A percentile compares a stretch with the other conserved stretches of the same genome.
Evolutionary conservation across 1,140 invertebrate species (phyloP).

Genomic region (Micrasema longulum): DNA sequence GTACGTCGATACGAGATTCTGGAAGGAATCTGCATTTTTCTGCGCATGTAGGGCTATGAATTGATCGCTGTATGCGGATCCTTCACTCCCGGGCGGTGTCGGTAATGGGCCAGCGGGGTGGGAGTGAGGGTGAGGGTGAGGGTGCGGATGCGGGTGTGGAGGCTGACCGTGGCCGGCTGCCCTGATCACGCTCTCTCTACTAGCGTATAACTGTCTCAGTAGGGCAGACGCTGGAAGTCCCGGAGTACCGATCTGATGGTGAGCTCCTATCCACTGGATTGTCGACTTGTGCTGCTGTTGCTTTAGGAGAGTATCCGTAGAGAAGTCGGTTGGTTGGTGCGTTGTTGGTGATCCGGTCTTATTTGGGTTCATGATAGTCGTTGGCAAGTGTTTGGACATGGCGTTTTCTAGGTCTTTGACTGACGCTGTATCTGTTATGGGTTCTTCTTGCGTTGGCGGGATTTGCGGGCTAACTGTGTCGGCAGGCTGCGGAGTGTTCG

Average conservation of each 20-base stretch:
- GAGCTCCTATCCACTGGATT: conserved; percentile 93
- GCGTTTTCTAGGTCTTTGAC: conserved; percentile 94
- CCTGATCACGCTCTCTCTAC: conserved; percentile 93
- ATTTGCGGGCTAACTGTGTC: conserved; percentile 60
- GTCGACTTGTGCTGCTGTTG: conserved; percentile 87
- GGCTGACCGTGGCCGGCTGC: conserved; percentile 69
- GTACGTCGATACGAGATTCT: conserved; percentile 72
- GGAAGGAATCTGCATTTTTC: conserved; percentile 69
- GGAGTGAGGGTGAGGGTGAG: conserved; percentile 57
- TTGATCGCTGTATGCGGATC: conserved; percentile 81
- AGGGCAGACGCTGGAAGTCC: conserved; percentile 85
- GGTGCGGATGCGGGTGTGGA: conserved; percentile 57
- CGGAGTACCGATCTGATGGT: conserved; percentile 69
- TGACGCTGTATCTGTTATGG: conserved; percentile 69
- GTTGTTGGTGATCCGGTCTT: conserved; percentile 71
- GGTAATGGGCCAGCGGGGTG: conserved; percentile 77
- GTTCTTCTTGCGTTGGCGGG: conserved; percentile 60
- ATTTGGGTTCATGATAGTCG: conserved; percentile 65
- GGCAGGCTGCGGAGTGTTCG: conserved; percentile 67
- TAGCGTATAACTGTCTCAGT: conserved; percentile 90
- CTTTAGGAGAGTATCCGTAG: conserved; percentile 85
- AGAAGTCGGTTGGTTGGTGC: conserved; percentile 86
- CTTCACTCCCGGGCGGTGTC: conserved; percentile 87
- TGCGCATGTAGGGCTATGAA: conserved; percentile 73
- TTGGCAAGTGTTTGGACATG: conserved; percentile 94